A percentile compares a stretch with the other conserved stretches of the same genome.
Conservation (phyloP, 2,888 invertebrate species). For the Ariolimax columbianus region DNA sequence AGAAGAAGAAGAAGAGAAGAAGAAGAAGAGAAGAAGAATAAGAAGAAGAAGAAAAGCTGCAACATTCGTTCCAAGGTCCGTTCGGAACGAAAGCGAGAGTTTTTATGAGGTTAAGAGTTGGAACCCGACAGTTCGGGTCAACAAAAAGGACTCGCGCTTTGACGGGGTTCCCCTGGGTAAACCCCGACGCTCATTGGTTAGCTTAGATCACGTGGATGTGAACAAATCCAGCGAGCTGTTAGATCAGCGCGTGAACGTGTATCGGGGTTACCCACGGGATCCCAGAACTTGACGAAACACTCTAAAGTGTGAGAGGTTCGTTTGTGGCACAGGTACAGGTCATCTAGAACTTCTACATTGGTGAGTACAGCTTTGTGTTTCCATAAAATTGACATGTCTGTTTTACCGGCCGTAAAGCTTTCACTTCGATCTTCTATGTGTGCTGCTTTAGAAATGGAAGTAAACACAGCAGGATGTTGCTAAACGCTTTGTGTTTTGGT, state of each 20-base stretch:
- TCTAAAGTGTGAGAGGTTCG: neutral
- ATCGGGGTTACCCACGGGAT: slow-evolving; percentile 3
- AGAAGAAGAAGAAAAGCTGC: neutral
- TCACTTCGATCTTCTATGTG: no score
- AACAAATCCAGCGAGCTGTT: neutral
- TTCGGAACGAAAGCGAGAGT: neutral
- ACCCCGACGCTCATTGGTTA: slow-evolving; percentile 6
- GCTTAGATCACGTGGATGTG: neutral
- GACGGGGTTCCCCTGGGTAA: slow-evolving; percentile 19
- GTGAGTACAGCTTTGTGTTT: neutral
- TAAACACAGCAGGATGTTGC: neutral
- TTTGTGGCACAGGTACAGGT: neutral
- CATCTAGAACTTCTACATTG: no score
- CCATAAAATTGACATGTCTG: neutral
- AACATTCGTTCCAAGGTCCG: neutral
- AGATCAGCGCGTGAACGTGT: neutral
- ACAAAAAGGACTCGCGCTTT: neutral
- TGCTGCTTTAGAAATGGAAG: no score
- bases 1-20: no score
- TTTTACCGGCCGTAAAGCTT: neutral
- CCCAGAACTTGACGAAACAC: neutral
- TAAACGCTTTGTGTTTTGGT: neutral
- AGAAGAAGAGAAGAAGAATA: neutral
- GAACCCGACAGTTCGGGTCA: neutral
- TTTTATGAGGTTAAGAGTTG: neutral